Conservation (phyloP, 2,113 vertebrate genomes). For the Mesoclemmys tuberculata region DNA sequence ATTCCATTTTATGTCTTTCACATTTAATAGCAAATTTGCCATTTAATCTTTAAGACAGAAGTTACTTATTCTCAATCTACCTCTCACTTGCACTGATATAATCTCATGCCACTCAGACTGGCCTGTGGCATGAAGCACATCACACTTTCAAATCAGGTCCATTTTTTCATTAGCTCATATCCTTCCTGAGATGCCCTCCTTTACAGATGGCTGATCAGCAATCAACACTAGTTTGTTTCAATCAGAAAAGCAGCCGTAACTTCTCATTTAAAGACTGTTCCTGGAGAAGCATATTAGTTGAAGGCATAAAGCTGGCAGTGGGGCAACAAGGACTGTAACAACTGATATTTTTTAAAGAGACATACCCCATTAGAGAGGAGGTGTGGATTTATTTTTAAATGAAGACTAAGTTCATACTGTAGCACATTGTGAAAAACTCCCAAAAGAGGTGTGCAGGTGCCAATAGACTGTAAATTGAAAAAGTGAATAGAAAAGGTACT, state of each 20-base stretch:
- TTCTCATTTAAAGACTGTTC: slow-evolving; percentile 85
- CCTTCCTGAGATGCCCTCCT: slow-evolving; percentile 88
- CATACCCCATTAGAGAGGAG: slow-evolving; percentile 42
- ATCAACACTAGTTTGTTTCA: slow-evolving; percentile 94
- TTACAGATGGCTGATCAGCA: slow-evolving; percentile 94
- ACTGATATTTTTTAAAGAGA: slow-evolving; percentile 67
- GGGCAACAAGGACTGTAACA: slow-evolving; percentile 47
- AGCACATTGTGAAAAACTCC: neutral
- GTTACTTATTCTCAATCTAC: slow-evolving; percentile 81
- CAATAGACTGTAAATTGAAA: slow-evolving; percentile 61
- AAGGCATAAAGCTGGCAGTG: slow-evolving; percentile 71
- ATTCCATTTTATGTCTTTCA: slow-evolving; percentile 81
- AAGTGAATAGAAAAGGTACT: slow-evolving; percentile 60
- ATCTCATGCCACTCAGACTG: slow-evolving; percentile 75
- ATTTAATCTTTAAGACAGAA: slow-evolving; percentile 83
- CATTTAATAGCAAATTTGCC: slow-evolving; percentile 78
- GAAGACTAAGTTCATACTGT: slow-evolving; percentile 36
- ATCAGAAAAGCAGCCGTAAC: slow-evolving; percentile 86
- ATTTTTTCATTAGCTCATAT: slow-evolving; percentile 92
- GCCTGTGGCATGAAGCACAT: slow-evolving; percentile 82
- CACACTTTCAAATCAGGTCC: slow-evolving; percentile 87
- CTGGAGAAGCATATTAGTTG: slow-evolving; percentile 73
- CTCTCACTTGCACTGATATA: slow-evolving; percentile 67
- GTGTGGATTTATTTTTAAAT: neutral
- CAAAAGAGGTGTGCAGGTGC: slow-evolving; percentile 22